A percentile compares a stretch with the other conserved stretches of the same genome.
Conservation (phyloP, 2,113 vertebrate genomes). For the Mormoops blainvillei region DNA sequence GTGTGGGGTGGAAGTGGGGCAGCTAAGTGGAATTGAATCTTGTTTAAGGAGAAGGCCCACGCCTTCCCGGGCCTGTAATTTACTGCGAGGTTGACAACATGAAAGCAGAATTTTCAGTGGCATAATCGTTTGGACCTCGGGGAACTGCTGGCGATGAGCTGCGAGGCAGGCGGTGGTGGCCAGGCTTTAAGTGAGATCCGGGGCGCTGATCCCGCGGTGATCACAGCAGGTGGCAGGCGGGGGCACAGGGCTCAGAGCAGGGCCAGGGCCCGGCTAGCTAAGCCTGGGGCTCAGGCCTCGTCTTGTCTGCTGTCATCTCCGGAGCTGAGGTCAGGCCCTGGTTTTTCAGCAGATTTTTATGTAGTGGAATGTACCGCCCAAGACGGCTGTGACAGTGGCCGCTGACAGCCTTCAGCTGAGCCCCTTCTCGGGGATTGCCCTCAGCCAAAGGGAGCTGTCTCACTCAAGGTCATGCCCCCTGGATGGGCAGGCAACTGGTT, state of each 20-base stretch:
- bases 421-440: neutral
- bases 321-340: neutral
- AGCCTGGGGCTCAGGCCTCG: neutral
- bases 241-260: neutral
- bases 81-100: slow-evolving; percentile 72
- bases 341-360: neutral
- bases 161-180: neutral
- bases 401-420: neutral
- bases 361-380: neutral
- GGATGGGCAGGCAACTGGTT: fast-evolving
- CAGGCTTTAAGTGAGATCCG: slow-evolving; percentile 41
- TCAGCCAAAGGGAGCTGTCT: neutral
- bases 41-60: slow-evolving; percentile 70
- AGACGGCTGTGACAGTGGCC: neutral
- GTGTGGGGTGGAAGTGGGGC: slow-evolving; percentile 53
- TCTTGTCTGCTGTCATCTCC: neutral
- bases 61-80: slow-evolving; percentile 63
- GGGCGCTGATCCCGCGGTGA: slow-evolving; percentile 30
- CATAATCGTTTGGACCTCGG: slow-evolving; percentile 59
- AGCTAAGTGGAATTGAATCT: slow-evolving; percentile 75
- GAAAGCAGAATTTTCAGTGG: slow-evolving; percentile 64
- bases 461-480: neutral
- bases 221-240: neutral
- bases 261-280: neutral
- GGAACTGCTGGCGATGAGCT: neutral